These are phyloP conservation scores for Madoqua kirkii DNA, from an alignment of 2,113 vertebrate species.

Conservation along the genomic window DNA sequence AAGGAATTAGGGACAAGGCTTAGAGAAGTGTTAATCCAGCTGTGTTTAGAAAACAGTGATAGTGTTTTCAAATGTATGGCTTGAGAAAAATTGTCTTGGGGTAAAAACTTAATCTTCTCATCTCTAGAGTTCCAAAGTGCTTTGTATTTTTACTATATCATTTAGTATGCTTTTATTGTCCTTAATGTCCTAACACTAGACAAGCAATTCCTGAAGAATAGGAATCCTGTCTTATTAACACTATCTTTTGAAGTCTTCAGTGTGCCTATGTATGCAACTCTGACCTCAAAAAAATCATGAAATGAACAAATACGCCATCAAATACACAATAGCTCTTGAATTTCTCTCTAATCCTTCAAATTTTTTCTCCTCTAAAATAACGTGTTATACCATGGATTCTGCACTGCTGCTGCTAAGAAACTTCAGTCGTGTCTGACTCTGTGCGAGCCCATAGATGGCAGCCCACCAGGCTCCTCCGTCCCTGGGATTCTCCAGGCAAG, in stretches of 20 bases:
- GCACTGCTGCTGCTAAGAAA: neutral
- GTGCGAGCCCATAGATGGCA: fast-evolving
- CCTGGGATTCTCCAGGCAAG: too few relatives aligned
- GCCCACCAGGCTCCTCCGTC: too few relatives aligned
- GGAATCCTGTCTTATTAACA: neutral
- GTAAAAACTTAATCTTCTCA: neutral
- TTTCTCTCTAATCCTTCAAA: neutral
- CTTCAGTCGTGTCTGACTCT: too few relatives aligned
- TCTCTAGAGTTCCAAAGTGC: neutral
- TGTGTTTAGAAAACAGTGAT: neutral
- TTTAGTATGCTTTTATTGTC: neutral
- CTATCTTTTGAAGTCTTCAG: neutral
- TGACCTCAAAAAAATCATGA: neutral
- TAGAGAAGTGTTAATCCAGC: neutral
- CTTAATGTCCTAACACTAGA: neutral
- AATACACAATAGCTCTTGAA: neutral
- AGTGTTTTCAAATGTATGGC: neutral
- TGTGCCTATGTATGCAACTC: neutral
- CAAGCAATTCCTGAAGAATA: neutral
- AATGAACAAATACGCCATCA: neutral
- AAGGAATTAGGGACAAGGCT: neutral
- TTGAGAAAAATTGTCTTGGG: neutral
- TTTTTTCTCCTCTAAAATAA: neutral
- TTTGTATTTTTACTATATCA: neutral
- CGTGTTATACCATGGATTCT: neutral